phyloP scores from a whole-genome alignment of 2,113 vertebrate genomes.

The Barnardius zonarius region DNA sequence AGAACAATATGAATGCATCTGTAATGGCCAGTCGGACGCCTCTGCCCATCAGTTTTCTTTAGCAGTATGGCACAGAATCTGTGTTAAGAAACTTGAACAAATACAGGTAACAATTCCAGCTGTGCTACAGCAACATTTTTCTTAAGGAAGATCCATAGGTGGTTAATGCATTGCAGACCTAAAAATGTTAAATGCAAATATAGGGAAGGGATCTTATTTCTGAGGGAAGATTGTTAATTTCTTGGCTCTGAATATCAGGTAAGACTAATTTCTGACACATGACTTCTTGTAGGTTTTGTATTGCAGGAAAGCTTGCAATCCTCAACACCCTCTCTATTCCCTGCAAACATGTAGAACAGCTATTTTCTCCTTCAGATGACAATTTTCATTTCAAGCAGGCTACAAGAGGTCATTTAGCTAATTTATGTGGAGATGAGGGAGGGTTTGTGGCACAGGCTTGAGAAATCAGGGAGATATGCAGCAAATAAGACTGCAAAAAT shows the following conservation, averaged over 20 bases:
- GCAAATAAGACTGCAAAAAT: constrained; percentile 60
- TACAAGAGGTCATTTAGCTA: constrained; percentile 53
- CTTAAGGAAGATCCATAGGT: neutral
- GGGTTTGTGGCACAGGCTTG: neutral
- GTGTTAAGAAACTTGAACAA: neutral
- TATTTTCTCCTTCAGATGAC: constrained; percentile 42
- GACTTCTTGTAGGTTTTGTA: constrained; percentile 6
- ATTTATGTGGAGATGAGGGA: constrained; percentile 47
- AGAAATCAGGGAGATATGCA: constrained; percentile 6
- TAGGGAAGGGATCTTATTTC: neutral
- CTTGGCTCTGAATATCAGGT: neutral
- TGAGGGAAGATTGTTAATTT: neutral
- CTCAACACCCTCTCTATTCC: neutral
- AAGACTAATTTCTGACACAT: constrained; percentile 28
- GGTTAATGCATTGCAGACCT: neutral
- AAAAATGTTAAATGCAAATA: neutral
- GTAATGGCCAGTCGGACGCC: neutral
- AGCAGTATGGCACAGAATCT: neutral
- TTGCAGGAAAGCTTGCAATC: neutral
- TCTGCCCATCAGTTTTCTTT: neutral
- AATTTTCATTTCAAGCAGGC: constrained; percentile 48
- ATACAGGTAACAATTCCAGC: neutral
- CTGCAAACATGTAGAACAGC: constrained; percentile 21
- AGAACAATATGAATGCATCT: neutral
- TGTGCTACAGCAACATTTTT: neutral